These are phyloP conservation scores for Thereva nobilitata DNA, from an alignment of 2,888 invertebrate genomes.

Conservation along the genomic window DNA sequence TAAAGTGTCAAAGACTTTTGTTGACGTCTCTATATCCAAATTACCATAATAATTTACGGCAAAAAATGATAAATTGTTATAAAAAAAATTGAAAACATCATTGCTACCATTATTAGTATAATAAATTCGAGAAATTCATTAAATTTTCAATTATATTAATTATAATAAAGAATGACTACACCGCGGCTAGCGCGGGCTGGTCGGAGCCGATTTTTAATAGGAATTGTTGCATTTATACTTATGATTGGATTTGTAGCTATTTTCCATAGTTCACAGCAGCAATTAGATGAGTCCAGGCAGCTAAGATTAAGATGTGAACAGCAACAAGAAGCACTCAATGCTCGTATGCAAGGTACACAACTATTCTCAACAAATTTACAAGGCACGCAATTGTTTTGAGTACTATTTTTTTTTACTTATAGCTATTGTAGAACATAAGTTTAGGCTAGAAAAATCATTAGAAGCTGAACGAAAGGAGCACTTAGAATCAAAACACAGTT, in stretches of 20 bases:
- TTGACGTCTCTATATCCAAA: too few relatives aligned
- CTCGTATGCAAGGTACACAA: constrained; percentile 63
- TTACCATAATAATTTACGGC: too few relatives aligned
- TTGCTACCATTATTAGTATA: too few relatives aligned
- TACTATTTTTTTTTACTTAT: constrained; percentile 41
- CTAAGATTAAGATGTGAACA: constrained; percentile 62
- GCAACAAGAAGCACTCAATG: constrained; percentile 64
- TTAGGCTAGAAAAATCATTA: constrained; percentile 62
- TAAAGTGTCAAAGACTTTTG: too few relatives aligned
- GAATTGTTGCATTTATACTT: constrained; percentile 61
- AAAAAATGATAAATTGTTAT: too few relatives aligned
- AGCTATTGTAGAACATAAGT: constrained; percentile 66
- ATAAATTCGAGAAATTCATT: too few relatives aligned
- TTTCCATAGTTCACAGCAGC: constrained; percentile 64
- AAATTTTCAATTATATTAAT: too few relatives aligned
- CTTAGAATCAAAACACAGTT: constrained; percentile 59
- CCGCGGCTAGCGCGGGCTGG: constrained; percentile 59
- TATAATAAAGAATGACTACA: constrained; percentile 21
- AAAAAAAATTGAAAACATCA: too few relatives aligned
- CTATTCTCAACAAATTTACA: not conserved
- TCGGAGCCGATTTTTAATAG: constrained; percentile 63
- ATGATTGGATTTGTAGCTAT: constrained; percentile 63
- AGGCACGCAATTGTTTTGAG: not conserved
- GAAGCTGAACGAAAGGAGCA: constrained; percentile 63
- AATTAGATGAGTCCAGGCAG: constrained; percentile 62